These are phyloP conservation scores for Cerceris rybyensis DNA, from an alignment of 2,888 invertebrate genomes.

Conservation along the genomic window DNA sequence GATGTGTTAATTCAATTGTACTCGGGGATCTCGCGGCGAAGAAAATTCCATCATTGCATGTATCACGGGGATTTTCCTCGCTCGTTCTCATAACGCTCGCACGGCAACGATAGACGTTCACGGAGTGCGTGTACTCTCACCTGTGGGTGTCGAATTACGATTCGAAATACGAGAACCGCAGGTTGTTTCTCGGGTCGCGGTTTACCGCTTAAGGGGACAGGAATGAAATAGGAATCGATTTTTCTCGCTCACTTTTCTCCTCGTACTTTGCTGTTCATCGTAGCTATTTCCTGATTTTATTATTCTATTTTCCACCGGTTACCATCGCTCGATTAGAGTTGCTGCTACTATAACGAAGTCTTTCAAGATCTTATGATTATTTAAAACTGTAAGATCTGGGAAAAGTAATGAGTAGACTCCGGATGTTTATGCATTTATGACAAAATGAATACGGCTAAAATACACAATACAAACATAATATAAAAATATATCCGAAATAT, in stretches of 20 bases:
- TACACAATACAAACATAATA: no score
- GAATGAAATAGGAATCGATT: conserved; percentile 35
- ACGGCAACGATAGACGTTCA: conserved; percentile 6
- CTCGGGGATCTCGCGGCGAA: not conserved
- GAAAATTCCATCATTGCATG: conserved; percentile 21
- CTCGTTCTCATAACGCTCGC: conserved; percentile 26
- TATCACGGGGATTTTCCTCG: conserved; percentile 26
- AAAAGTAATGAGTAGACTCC: no score
- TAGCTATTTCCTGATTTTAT: conserved; percentile 31
- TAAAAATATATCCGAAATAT: no score
- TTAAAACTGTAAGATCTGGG: no score
- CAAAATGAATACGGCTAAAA: no score
- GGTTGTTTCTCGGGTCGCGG: conserved; percentile 40
- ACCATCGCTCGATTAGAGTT: no score
- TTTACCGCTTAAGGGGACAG: conserved; percentile 52
- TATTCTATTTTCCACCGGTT: no score
- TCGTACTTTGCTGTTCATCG: not conserved
- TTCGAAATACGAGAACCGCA: conserved; percentile 49
- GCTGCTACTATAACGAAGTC: no score
- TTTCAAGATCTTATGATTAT: no score
- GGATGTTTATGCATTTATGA: no score
- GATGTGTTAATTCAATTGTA: conserved; percentile 32
- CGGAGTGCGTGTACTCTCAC: conserved; percentile 52
- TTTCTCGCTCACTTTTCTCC: conserved; percentile 22
- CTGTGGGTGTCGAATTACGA: conserved; percentile 48